Percentiles rank a stretch among this genome's conserved stretches.
These are phyloP conservation scores for Pipistrellus pipistrellus DNA, from an alignment of 2,797 vertebrate genomes.

Conservation along the genomic window DNA sequence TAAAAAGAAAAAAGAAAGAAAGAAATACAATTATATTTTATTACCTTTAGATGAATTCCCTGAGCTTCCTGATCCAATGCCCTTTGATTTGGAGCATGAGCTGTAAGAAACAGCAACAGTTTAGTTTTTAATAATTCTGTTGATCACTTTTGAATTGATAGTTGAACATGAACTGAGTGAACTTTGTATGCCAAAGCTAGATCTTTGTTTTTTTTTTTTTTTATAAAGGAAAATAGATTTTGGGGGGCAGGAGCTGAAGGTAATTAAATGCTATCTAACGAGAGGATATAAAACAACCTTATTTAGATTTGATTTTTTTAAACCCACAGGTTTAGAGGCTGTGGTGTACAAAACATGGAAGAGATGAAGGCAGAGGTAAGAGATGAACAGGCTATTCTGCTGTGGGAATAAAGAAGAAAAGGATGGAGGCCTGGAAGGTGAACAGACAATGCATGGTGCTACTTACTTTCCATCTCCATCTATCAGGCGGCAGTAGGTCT, in stretches of 20 bases:
- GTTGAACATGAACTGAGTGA: background rate
- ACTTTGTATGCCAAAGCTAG: background rate
- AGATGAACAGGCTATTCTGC: background rate
- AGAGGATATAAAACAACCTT: background rate
- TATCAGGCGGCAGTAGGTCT: conserved; percentile 85
- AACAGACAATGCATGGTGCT: fast-evolving
- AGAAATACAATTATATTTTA: conserved; percentile 33
- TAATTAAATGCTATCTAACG: conserved; percentile 19
- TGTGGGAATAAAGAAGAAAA: background rate
- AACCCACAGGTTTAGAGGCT: background rate
- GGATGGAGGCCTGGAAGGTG: background rate
- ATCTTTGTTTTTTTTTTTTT: conserved; percentile 17
- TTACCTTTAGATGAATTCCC: conserved; percentile 76
- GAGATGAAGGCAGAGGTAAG: background rate
- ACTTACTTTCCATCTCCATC: conserved; percentile 83
- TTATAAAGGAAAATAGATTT: background rate
- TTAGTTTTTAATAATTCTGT: conserved; percentile 25
- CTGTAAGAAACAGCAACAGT: conserved; percentile 34
- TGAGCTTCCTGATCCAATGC: conserved; percentile 64
- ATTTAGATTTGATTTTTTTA: conserved; percentile 5
- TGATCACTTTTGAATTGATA: background rate
- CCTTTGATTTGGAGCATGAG: conserved; percentile 71
- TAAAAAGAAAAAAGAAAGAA: no score
- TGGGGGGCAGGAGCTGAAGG: background rate
- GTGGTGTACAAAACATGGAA: background rate